phyloP scores from a whole-genome alignment of 2,113 vertebrate species.

The Brachypteracias leptosomus region DNA sequence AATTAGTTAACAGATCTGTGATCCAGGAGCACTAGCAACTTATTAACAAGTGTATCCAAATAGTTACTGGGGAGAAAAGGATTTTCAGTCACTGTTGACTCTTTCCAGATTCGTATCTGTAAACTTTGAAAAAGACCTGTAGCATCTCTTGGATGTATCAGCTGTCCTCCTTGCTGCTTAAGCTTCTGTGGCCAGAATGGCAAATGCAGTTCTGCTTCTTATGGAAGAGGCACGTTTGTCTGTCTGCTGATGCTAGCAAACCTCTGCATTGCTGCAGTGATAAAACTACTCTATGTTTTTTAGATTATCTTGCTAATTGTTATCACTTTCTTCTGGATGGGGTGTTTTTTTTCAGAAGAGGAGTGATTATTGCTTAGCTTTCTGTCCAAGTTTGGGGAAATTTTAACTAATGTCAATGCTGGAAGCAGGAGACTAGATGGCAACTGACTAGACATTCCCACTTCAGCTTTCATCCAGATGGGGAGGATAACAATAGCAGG shows the following conservation, averaged over 20 bases:
- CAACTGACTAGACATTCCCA: not conserved
- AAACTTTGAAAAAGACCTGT: not conserved
- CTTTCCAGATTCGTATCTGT: not conserved
- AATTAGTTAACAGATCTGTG: not conserved
- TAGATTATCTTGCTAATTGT: not conserved
- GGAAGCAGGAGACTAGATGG: not conserved
- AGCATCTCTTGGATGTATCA: not conserved
- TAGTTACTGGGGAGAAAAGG: not conserved
- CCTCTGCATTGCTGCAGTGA: not conserved
- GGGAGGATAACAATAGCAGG: not conserved
- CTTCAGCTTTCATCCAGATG: not conserved
- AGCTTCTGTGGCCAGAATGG: not conserved
- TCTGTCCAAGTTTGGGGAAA: not conserved
- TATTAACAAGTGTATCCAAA: not conserved
- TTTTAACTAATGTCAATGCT: not conserved
- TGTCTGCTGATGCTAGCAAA: not conserved
- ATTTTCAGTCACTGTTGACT: not conserved
- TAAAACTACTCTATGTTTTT: not conserved
- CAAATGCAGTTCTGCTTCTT: not conserved
- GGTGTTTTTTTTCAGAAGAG: not conserved
- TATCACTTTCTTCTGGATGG: not conserved
- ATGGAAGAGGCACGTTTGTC: not conserved
- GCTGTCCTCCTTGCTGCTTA: not conserved
- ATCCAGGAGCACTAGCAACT: not conserved
- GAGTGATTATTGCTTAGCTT: not conserved